Evolutionary conservation across 53 echinoderm and acorn worm genomes (phyloP).

Genomic region (Hippasteria phrygiana): DNA sequence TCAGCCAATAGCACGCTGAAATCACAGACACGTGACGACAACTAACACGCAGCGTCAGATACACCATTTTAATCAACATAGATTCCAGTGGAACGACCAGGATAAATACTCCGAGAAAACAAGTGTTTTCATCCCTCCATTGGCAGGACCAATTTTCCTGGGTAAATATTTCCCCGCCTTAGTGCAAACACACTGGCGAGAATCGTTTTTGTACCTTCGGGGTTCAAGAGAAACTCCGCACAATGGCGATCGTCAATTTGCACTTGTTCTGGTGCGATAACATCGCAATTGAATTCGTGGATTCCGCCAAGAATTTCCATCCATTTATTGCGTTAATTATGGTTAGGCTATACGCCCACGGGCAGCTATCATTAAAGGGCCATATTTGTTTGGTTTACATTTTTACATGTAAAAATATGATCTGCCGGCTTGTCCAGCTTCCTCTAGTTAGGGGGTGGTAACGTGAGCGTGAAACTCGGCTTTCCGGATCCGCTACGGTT

Average conservation of each 20-base stretch:
- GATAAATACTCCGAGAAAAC: neutral
- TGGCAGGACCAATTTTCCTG: neutral
- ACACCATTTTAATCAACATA: neutral
- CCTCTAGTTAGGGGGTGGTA: no score
- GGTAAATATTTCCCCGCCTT: slow-evolving; percentile 12
- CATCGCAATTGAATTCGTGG: neutral
- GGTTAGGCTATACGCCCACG: no score
- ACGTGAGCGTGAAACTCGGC: no score
- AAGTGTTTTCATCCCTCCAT: neutral
- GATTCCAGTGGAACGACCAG: neutral
- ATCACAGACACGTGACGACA: neutral
- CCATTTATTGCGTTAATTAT: neutral
- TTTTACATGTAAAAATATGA: no score
- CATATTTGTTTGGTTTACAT: no score
- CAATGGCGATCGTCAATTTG: neutral
- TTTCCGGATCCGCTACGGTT: no score
- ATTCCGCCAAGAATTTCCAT: neutral
- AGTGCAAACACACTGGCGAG: slow-evolving; percentile 5
- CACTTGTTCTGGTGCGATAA: slow-evolving; percentile 7
- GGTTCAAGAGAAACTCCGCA: neutral
- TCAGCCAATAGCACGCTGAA: no score
- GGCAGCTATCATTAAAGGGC: neutral
- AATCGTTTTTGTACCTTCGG: neutral
- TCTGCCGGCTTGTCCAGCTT: no score
- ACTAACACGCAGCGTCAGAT: neutral